phyloP scores from a whole-genome alignment of 37 sponge, comb jelly and placozoan species.

The Agelas oroides region DNA sequence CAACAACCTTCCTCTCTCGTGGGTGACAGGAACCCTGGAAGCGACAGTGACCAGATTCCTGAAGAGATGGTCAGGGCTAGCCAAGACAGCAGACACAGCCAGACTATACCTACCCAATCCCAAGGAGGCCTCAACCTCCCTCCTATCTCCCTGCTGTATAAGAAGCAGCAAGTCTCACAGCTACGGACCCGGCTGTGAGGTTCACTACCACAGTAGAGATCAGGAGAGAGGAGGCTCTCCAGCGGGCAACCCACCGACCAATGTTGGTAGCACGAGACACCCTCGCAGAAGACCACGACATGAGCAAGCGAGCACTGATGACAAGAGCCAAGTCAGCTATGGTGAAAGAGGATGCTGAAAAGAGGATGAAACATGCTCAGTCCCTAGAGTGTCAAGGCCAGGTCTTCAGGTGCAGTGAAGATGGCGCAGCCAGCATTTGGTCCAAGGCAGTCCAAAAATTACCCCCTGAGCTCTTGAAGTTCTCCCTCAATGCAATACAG shows the following conservation, averaged over 20 bases:
- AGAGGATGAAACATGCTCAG: neutral
- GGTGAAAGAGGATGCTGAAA: neutral
- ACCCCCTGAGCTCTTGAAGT: neutral
- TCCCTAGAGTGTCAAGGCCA: neutral
- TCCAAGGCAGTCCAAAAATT: neutral
- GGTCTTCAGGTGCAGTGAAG: neutral
- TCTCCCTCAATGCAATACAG: neutral
- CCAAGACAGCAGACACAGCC: neutral
- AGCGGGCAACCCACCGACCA: neutral
- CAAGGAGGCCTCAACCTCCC: constrained; percentile 5
- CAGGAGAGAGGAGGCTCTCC: neutral
- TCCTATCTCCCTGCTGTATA: neutral
- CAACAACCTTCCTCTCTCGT: neutral
- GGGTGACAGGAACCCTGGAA: neutral
- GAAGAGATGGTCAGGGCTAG: neutral
- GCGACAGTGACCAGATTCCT: neutral
- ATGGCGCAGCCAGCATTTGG: constrained; percentile 10
- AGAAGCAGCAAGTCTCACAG: neutral
- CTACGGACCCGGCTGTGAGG: neutral
- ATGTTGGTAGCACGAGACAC: neutral
- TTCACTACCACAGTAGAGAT: neutral
- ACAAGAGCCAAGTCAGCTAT: neutral
- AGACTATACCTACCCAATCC: neutral
- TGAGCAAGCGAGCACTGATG: neutral
- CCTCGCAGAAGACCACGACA: constrained; percentile 17